Base-by-base conservation (phyloP, 2,797 vertebrate species). In the Rhynchonycteris naso region DNA sequence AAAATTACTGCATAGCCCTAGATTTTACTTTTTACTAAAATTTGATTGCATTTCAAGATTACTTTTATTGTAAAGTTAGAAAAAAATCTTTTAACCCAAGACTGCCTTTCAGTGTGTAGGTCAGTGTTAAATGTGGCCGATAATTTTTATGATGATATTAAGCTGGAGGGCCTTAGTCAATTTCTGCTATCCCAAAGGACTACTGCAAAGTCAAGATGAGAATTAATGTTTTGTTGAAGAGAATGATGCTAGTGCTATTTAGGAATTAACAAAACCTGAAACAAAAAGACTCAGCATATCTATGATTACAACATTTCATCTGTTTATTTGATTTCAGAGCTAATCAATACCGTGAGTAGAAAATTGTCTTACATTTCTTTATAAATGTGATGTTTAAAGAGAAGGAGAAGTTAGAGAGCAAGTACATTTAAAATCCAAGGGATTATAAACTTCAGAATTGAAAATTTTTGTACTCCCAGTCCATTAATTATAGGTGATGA, bases 401-500 rank as follows among this genome's bases (percentile, higher is more conserved):
- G 69, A 92, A 81, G 28, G 33, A 91, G 47, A 66, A 50, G 16
- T 21, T 43, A 85, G 78, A 92, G 74, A 59, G 90, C 78, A 92
- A 86, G 59, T 35, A 68, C 56, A 69, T 90, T 90, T 95, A 89
- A 93, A 95, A 96, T 93, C 52, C 63, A 74, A 84, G 47, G 24
- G 66, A 69, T 97, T 95, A 95, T 71, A 93, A 59, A 76, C 56
- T 88, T 93, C 28, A 97, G 86, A 80, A 65, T 47, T 89, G 21
- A 83, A 89, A 84, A 86, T 92, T 54, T 80, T 96, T 28, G n/a
- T 72, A 75, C 18, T 88, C 65, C 13, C 4, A 50, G 54, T 91
- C 26, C 75, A 93, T 84, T 96, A 94, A 90, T 95, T 96, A 96
- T 35, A 97, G 69, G 85, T 92, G 66, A 90, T 95, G 79, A 95